Base-by-base conservation (phyloP, 2,113 vertebrate species). In the Pollimyrus isidori region DNA sequence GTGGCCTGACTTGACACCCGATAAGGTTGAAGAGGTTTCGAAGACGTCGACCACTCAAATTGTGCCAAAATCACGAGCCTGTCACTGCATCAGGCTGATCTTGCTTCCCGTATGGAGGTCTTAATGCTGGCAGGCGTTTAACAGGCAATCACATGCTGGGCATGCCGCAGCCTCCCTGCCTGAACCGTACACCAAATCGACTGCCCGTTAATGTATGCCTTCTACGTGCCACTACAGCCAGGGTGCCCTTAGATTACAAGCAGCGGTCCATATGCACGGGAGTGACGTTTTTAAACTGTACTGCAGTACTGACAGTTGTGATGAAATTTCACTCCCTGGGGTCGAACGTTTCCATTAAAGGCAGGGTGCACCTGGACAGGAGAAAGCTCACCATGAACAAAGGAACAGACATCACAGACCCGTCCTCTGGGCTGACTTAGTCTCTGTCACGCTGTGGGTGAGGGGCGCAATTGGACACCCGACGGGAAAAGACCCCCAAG, bases 11-110 rank as follows among this genome's bases (percentile, higher is more conserved):
- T 19, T 89, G 90, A 91, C 73, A 91, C 87, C 35, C 10, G 73
- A 62, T 91, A 89, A 69, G 62, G 89, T 84, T 90, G 90, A 87
- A 89, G 88, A 90, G 17, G 46, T 21, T 30, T 23, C 1, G 35
- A 39, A 45, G 73, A 86, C n/a, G n/a, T 30, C 46, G 26, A 58
- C 26, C 53, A 21, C 53, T 50, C 7, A 46, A 58, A 58, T 30
- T 19, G 52, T 52, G 45, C 45, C 87, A 30, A 73, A 86, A 91
- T 89, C 23, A 53, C 42, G 50, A 30, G 83, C 52, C 80, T 45
- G 85, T 86, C 84, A 89, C 82, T 23, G 88, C 84, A 58, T n/a
- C 48, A 39, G 50, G 45, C 80, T 73, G 26, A 69, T 86, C 69
- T 65, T 21, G n/a, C 46, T 73, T 35, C 58, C 50, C 85, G 30